Evolutionary conservation across 1,140 invertebrate species (phyloP), one percentile per base, ranked within the genome.

Genomic region (Zaprionus camerounensis): DNA sequence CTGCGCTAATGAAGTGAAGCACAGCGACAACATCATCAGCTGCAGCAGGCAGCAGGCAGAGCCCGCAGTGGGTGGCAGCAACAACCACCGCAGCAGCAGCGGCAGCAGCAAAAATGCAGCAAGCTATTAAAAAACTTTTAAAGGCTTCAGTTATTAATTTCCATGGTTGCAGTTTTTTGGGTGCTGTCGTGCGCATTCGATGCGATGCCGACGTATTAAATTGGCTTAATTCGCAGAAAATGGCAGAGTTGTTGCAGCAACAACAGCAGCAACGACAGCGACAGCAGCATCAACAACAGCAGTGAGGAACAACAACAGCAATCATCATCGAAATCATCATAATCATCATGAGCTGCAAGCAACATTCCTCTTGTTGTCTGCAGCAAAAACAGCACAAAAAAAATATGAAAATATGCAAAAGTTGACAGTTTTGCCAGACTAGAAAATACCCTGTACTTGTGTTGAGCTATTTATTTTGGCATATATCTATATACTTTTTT

Each of bases 201-300:
- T 44, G 44, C 59, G 20, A 55, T 55, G 81, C 62, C 70, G 56
- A 59, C 67, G 78, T 66, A 88, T 84, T 84, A 90, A 88, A 88
- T 88, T 88, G 84, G 84, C 85, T 90, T 88, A 88, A 88, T 88
- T 88, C 85, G 78, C 81, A 79, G 69, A 78, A 88, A 88, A 88
- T 88, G 84, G 84, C 84, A 90, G 55, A 63, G 49, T 34, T 57
- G 61, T 65, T 69, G 49, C 75, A 76, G 69, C 74, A 84, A n/a
- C n/a, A 3, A 26, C 24, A 46, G 24, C 58, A 69, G 28, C 44
- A 65, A 53, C 31, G 36, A 51, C 15, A 64, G 22, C 51, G 58
- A 26, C 73, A 63, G 53, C 38, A 77, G 59, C 64, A 65, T 58
- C 24, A 59, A 53, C 24, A 64, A 61, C 77, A 75, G 31, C 75